A percentile compares a stretch with the other conserved stretches of the same genome.
phyloP scores from a whole-genome alignment of 2,797 vertebrate genomes.

The Siniperca scherzeri region DNA sequence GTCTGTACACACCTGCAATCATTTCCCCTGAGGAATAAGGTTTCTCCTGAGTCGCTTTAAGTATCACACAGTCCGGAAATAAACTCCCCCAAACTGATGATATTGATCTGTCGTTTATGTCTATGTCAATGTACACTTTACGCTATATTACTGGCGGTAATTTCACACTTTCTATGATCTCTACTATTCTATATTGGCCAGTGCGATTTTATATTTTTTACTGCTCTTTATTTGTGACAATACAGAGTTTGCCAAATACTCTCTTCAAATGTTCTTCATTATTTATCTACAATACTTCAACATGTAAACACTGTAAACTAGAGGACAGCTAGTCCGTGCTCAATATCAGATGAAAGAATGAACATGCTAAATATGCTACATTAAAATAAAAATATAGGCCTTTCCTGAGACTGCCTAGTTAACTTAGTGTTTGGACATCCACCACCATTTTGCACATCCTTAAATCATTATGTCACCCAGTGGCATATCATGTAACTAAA shows the following conservation, averaged over 20 bases:
- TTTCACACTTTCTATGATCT: not conserved
- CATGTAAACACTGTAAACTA: not conserved
- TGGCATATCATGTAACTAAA: not conserved
- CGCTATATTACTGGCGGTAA: not conserved
- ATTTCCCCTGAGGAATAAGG: not conserved
- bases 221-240: not conserved
- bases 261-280: not conserved
- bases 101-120: not conserved
- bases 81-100: not conserved
- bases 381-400: not conserved
- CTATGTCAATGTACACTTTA: constrained; percentile 7
- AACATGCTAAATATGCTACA: not conserved
- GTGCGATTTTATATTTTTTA: not conserved
- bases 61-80: not conserved
- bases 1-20: not conserved
- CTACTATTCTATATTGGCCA: not conserved
- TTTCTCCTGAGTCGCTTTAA: not conserved
- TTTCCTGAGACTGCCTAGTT: not conserved
- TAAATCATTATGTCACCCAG: not conserved
- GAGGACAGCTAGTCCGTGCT: not conserved
- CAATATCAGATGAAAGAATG: not conserved
- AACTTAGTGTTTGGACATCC: not conserved
- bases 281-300: not conserved
- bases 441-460: not conserved
- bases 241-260: not conserved